Percentiles rank a stretch among this genome's conserved stretches.
Evolutionary conservation across 2,888 invertebrate genomes (phyloP).

Genomic region (Coenonympha arcania): DNA sequence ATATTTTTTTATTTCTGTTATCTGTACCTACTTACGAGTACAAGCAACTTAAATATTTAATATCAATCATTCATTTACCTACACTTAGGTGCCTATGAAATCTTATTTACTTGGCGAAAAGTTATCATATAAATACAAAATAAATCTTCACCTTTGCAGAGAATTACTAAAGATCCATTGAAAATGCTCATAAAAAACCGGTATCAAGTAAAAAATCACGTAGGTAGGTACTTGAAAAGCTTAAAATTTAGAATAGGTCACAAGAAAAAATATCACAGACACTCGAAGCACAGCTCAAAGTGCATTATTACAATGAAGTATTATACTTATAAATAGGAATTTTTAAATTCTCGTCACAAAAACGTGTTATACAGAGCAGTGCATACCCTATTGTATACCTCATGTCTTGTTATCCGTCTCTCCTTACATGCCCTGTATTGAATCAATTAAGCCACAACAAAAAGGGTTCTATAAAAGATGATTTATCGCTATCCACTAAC

Average conservation of each 20-base stretch:
- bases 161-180: too few relatives aligned
- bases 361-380: slow-evolving; percentile 25
- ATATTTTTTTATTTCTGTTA: too few relatives aligned
- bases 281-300: slow-evolving; percentile 3
- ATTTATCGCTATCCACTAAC: slow-evolving; percentile 53
- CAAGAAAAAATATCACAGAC: not conserved
- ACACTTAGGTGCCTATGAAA: too few relatives aligned
- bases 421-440: slow-evolving; percentile 52
- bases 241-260: not conserved
- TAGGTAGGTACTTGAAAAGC: not conserved
- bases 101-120: too few relatives aligned
- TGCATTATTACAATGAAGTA: not conserved
- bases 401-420: slow-evolving; percentile 55
- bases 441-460: slow-evolving; percentile 58
- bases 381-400: slow-evolving; percentile 28
- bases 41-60: too few relatives aligned
- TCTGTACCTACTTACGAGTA: too few relatives aligned
- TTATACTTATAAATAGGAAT: slow-evolving; percentile 14
- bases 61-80: too few relatives aligned
- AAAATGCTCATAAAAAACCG: not conserved
- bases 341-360: slow-evolving; percentile 20
- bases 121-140: too few relatives aligned
- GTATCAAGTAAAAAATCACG: not conserved
- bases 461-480: slow-evolving; percentile 61
- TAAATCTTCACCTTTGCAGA: too few relatives aligned